Evolutionary conservation across 2,888 invertebrate species (phyloP), one percentile per base, ranked within the genome.

Genomic region (Tiliacea citrago): DNA sequence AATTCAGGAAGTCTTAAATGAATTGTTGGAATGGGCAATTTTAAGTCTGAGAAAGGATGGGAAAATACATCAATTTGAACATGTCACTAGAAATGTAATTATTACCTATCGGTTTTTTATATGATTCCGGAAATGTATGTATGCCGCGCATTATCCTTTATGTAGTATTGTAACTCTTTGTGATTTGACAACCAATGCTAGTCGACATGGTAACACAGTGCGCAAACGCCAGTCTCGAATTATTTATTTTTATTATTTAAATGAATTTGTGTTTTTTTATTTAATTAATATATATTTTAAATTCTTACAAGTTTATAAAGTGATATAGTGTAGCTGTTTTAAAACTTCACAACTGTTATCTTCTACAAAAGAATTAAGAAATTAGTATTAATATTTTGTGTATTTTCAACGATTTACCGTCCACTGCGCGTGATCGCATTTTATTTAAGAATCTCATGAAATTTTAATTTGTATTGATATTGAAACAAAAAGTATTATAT

Each of bases 141-240:
- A 83, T 78, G 81, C 84, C 79, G 83, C 84, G 82, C 81, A 66
- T 81, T 81, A 77, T 84, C 73, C 79, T 80, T 79, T 80, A 84
- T 81, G 68, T 86, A 86, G 75, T 74, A 79, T 79, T 62, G 68
- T 81, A 67, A 42, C 24, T 78, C 55, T 68, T 69, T 84, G 81
- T 83, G 76, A 87, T 79, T 72, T 75, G 86, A 87, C 70, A 85
- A 88, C 71, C 35, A 82, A 89, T 88, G 92, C 93, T 92, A 93
- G 92, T 93, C 93, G 81, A 87, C 71, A 65, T 85, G 87, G 88
- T 90, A 89, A 88, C 88, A 86, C 84, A 82, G 68, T 77, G 86
- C 85, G 87, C 84, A 84, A 76, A 77, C 83, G 87, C 90, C 90
- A 90, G 89, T 86, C 77, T 75, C 35, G 29, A 81, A 72, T 47